Evolutionary conservation across 2,888 invertebrate species (phyloP).

Genomic region (Apamea anceps): DNA sequence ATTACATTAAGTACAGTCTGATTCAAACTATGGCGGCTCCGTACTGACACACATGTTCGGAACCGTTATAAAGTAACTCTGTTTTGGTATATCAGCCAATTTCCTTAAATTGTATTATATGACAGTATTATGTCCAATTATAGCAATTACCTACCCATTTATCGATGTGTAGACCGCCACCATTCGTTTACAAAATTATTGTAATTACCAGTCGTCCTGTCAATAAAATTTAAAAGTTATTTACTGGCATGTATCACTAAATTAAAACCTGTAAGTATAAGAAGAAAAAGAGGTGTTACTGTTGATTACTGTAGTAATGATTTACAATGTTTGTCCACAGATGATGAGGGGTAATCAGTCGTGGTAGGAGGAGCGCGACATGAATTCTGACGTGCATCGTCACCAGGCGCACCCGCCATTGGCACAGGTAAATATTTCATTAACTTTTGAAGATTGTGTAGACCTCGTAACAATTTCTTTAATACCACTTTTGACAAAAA

Average conservation of each 20-base stretch:
- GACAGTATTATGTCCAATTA: not conserved
- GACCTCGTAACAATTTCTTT: not conserved
- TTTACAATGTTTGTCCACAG: slow-evolving; percentile 76
- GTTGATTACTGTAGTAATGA: slow-evolving; percentile 17
- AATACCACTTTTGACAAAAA: not conserved
- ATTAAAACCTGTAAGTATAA: not conserved
- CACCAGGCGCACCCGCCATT: slow-evolving; percentile 89
- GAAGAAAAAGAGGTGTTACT: not conserved
- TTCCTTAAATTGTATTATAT: not conserved
- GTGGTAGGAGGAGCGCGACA: slow-evolving; percentile 84
- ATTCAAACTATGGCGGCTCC: not conserved
- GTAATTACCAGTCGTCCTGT: not conserved
- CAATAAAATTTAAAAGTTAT: not conserved
- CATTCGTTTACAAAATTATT: not conserved
- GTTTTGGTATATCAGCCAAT: not conserved
- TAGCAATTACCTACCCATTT: not conserved
- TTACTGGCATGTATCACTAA: not conserved
- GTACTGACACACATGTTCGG: not conserved
- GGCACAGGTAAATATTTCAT: slow-evolving; percentile 80
- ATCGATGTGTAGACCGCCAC: too few relatives aligned
- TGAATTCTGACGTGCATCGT: slow-evolving; percentile 90
- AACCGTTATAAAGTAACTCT: not conserved
- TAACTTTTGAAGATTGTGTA: not conserved
- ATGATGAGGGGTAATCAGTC: slow-evolving; percentile 85
- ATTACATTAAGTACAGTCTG: not conserved